A percentile compares a stretch with the other conserved stretches of the same genome.
These are phyloP conservation scores for Sebastes oblongus DNA, from an alignment of 2,797 vertebrate species.

Conservation along the genomic window DNA sequence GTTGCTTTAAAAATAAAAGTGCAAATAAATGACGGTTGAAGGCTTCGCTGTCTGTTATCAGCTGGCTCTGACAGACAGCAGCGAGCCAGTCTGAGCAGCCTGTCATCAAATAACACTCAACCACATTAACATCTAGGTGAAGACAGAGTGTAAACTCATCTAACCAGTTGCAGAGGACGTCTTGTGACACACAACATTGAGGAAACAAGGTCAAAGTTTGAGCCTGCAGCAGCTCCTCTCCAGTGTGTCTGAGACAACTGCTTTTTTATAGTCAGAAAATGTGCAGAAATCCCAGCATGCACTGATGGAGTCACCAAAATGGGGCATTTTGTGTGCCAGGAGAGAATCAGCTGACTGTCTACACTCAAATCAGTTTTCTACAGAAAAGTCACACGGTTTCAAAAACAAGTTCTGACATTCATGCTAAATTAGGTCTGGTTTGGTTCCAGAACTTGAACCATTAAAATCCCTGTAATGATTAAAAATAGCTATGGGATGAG, in stretches of 20 bases:
- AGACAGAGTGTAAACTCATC: not conserved
- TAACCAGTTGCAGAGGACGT: not conserved
- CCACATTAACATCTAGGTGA: slow-evolving; percentile 1
- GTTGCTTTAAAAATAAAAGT: not conserved
- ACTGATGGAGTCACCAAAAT: not conserved
- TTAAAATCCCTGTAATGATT: not conserved
- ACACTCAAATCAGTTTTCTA: slow-evolving; percentile 15
- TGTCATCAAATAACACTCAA: not conserved
- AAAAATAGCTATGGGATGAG: not conserved
- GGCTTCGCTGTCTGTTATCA: not conserved
- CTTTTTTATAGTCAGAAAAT: not conserved
- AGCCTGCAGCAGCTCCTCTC: not conserved
- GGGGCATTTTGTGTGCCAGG: not conserved
- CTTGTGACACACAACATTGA: not conserved
- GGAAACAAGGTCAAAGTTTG: not conserved
- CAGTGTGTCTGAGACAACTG: not conserved
- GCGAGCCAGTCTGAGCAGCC: not conserved
- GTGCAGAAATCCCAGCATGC: slow-evolving; percentile 5
- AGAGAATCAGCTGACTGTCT: not conserved
- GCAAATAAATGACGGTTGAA: not conserved
- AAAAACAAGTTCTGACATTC: not conserved
- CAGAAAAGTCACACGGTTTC: slow-evolving; percentile 12
- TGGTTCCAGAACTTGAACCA: not conserved
- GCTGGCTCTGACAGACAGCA: not conserved
- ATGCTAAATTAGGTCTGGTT: not conserved